Evolutionary conservation across 2,113 vertebrate species (phyloP).

Genomic region (Beaufortia kweichowensis): DNA sequence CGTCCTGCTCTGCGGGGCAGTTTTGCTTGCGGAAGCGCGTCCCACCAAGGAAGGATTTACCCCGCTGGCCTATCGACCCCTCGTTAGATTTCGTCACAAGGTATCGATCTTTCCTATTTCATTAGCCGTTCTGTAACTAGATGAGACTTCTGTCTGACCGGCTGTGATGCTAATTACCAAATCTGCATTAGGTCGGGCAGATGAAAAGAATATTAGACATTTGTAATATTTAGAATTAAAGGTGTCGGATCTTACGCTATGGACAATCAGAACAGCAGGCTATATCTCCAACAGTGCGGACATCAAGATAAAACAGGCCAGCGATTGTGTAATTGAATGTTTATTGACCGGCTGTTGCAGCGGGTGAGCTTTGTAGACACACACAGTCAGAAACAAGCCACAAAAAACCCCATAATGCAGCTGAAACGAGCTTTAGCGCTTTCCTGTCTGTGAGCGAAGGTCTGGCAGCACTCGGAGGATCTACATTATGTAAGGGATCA

Average conservation of each 20-base stretch:
- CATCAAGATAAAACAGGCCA: conserved; percentile 22
- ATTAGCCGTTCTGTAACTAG: conserved; percentile 30
- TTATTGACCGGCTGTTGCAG: conserved; percentile 47
- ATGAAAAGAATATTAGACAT: neutral
- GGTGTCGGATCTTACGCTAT: neutral
- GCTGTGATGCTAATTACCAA: conserved; percentile 40
- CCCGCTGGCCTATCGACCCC: conserved; percentile 69
- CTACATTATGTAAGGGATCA: conserved; percentile 44
- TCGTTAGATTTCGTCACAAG: conserved; percentile 79
- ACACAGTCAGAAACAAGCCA: conserved; percentile 33
- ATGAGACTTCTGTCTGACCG: conserved; percentile 23
- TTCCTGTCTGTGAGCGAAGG: conserved; percentile 2
- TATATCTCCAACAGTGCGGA: neutral
- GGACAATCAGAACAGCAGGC: neutral
- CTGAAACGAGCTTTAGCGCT: conserved; percentile 42
- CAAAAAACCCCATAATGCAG: conserved; percentile 20
- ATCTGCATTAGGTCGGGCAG: conserved; percentile 19
- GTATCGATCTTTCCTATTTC: conserved; percentile 67
- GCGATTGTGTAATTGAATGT: conserved; percentile 45
- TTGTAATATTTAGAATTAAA: neutral
- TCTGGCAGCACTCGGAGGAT: neutral
- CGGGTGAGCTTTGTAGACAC: conserved; percentile 29
- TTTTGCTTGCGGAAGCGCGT: conserved; percentile 60
- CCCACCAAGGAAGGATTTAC: conserved; percentile 65
- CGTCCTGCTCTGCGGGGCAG: conserved; percentile 64